phyloP scores from a whole-genome alignment of 2,113 vertebrate species.

The Malurus melanocephalus region DNA sequence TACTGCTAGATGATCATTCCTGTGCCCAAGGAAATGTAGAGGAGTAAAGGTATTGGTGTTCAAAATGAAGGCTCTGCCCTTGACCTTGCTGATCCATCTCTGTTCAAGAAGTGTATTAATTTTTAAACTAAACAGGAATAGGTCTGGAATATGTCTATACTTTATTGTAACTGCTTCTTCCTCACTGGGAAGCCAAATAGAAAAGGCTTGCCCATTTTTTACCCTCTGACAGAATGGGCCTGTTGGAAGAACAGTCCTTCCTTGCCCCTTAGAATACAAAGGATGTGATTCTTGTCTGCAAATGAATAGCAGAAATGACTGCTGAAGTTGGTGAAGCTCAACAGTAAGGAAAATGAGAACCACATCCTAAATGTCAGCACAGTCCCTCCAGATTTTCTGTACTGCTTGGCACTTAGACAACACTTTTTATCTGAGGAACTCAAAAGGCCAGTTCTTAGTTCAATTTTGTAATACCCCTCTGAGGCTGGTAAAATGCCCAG shows the following conservation, averaged over 20 bases:
- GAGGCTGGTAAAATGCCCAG: slow-evolving; percentile 12
- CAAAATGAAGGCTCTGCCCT: not conserved
- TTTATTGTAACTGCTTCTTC: not conserved
- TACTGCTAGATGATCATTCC: not conserved
- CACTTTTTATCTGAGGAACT: not conserved
- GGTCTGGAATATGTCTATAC: not conserved
- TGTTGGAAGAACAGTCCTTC: not conserved
- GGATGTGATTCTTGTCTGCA: not conserved
- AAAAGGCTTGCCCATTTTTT: not conserved
- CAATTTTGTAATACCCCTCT: not conserved
- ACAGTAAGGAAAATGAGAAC: not conserved
- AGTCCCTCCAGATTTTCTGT: not conserved
- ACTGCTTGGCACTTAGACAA: not conserved
- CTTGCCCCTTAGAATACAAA: not conserved
- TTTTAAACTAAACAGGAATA: not conserved
- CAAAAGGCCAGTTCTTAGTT: slow-evolving; percentile 19
- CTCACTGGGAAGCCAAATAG: not conserved
- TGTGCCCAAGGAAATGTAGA: not conserved
- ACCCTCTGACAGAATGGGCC: not conserved
- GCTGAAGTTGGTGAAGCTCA: not conserved
- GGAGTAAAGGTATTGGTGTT: not conserved
- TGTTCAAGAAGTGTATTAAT: not conserved
- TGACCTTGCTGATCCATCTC: not conserved
- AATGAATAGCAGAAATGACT: not conserved
- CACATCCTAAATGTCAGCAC: not conserved